Evolutionary conservation across 2,113 vertebrate species (phyloP), one percentile per base, ranked within the genome.

Genomic region (Piaya cayana): DNA sequence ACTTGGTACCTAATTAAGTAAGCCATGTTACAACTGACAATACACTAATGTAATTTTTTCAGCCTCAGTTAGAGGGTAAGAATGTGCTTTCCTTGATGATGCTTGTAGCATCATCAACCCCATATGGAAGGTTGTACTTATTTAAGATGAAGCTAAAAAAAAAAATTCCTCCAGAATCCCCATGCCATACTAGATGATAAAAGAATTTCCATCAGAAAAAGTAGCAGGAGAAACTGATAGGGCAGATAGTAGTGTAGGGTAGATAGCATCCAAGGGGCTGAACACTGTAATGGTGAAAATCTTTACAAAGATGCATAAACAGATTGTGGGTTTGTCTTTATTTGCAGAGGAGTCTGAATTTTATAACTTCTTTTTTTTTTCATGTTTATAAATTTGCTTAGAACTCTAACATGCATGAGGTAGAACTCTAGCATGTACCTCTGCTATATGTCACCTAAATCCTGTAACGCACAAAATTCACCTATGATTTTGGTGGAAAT

Each of bases 41-140:
- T 74, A 69, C 34, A 22, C 34, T 90, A 52, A 93, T 65, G 74
- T 55, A 13, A 65, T 76, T 92, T 96, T 91, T 93, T 77, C 29
- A 58, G 36, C 42, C 34, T 86, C n/a, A 42, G 8, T 84, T 53
- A 80, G n/a, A 26, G 18, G 80, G 82, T 88, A 92, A 82, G 90
- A 95, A 74, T 85, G 49, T 7, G 42, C 62, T 88, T 92, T 75
- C 56, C 49, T 56, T 78, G 14, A 64, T 53, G 25, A 55, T 91
- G n/a, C n/a, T n/a, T n/a, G n/a, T n/a, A n/a, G n/a, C n/a, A n/a
- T n/a, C n/a, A n/a, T n/a, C n/a, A n/a, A 86, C 25, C 53, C 53
- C 75, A 7, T 3, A 4, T 32, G 36, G 34, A 69, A 81, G 72
- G 64, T 21, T 39, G 29, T 43, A 50, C 22, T 32, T 82, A 23